These are phyloP conservation scores for Myrmophylax atrothorax DNA, from an alignment of 2,113 vertebrate genomes.

Conservation along the genomic window DNA sequence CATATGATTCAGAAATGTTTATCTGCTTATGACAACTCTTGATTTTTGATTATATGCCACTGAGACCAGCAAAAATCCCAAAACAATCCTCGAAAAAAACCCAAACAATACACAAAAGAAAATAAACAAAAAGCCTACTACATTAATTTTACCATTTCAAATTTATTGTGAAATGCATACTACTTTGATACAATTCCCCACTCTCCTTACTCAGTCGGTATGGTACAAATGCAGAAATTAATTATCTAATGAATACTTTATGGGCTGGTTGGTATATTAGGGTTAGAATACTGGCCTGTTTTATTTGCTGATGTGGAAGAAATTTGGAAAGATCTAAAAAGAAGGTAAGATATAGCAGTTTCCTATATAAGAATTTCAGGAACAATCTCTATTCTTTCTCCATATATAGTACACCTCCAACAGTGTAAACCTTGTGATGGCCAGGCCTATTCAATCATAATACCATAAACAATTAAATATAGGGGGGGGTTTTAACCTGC, in stretches of 20 bases:
- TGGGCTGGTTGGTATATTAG: not conserved
- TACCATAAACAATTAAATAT: not conserved
- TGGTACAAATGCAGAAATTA: not conserved
- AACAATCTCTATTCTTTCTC: not conserved
- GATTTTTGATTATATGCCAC: constrained; percentile 74
- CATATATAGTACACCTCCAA: not conserved
- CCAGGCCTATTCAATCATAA: not conserved
- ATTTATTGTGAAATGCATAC: not conserved
- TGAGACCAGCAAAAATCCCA: not conserved
- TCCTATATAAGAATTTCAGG: not conserved
- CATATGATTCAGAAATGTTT: constrained; percentile 68
- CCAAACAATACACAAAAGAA: not conserved
- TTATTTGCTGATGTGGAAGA: not conserved
- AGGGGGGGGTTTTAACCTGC: not conserved
- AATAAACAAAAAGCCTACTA: not conserved
- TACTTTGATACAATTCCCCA: not conserved
- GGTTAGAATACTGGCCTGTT: not conserved
- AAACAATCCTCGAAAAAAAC: not conserved
- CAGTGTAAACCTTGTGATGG: not conserved
- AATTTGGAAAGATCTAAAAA: not conserved
- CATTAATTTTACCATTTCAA: not conserved
- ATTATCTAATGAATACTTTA: not conserved
- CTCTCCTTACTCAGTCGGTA: not conserved
- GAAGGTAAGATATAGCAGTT: not conserved
- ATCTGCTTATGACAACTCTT: constrained; percentile 65